phyloP scores from a whole-genome alignment of 2,888 invertebrate genomes.

The Pyralis farinalis region DNA sequence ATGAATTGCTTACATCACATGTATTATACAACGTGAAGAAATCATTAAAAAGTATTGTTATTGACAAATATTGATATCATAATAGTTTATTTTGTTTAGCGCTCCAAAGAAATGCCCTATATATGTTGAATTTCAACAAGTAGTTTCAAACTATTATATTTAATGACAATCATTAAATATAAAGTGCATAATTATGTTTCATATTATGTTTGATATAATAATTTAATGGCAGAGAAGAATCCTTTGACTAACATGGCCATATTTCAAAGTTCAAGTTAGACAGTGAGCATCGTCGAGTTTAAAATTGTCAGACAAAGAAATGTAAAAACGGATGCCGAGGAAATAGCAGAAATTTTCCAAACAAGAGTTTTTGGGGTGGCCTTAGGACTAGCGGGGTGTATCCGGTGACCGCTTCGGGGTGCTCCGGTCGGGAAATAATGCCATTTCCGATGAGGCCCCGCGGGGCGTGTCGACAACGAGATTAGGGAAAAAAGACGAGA shows the following conservation, averaged over 20 bases:
- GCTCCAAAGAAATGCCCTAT: too few relatives aligned
- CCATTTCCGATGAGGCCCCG: constrained; percentile 72
- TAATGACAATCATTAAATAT: too few relatives aligned
- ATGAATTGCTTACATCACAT: too few relatives aligned
- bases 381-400: constrained; percentile 32
- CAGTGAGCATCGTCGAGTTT: constrained; percentile 6
- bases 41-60: too few relatives aligned
- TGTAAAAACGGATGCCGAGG: constrained; percentile 41
- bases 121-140: too few relatives aligned
- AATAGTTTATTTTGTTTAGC: too few relatives aligned
- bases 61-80: too few relatives aligned
- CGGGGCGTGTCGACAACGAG: constrained; percentile 61
- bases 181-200: too few relatives aligned
- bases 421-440: constrained; percentile 60
- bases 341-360: constrained; percentile 49
- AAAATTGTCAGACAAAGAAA: constrained; percentile 25
- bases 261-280: constrained; percentile 1
- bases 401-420: constrained; percentile 59
- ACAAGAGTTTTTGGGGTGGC: constrained; percentile 43
- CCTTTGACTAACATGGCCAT: background rate
- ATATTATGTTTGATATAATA: too few relatives aligned
- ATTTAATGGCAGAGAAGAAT: background rate
- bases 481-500: constrained; percentile 68
- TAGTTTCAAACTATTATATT: too few relatives aligned
- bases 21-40: too few relatives aligned